These are phyloP conservation scores for Diachrysia chrysitis DNA, from an alignment of 2,888 invertebrate genomes.

Conservation along the genomic window DNA sequence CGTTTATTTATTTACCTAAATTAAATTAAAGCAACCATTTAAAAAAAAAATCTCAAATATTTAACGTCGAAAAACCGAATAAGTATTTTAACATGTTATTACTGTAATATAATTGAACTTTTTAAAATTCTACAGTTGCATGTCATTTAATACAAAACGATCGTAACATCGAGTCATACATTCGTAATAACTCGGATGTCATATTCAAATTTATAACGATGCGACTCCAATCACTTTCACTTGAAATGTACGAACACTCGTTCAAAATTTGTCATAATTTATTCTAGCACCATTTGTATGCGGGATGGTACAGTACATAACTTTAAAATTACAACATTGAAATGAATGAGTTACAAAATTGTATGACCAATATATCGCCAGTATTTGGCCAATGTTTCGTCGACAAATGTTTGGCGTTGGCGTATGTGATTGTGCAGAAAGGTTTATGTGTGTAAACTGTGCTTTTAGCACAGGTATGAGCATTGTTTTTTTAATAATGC, in stretches of 20 bases:
- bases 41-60: not conserved
- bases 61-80: not conserved
- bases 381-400: not conserved
- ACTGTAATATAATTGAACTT: not conserved
- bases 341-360: not conserved
- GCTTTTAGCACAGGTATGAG: not conserved
- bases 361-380: not conserved
- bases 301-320: conserved; percentile 37
- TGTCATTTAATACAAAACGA: conserved; percentile 22
- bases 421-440: too few species aligned
- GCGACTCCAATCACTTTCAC: conserved; percentile 54
- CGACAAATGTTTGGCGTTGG: not conserved
- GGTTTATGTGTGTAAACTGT: not conserved
- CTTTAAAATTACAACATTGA: conserved; percentile 32
- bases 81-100: too few species aligned
- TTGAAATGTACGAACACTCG: conserved; percentile 44
- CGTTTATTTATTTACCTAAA: too few species aligned
- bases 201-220: conserved; percentile 58
- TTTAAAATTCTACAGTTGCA: not conserved
- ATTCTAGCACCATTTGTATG: conserved; percentile 43
- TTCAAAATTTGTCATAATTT: conserved; percentile 46
- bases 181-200: conserved; percentile 43
- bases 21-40: too few species aligned
- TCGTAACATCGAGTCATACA: conserved; percentile 26
- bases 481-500: conserved; percentile 4